Base-by-base conservation (phyloP, 1,140 invertebrate species). In the Gonioctena quinquepunctata region DNA sequence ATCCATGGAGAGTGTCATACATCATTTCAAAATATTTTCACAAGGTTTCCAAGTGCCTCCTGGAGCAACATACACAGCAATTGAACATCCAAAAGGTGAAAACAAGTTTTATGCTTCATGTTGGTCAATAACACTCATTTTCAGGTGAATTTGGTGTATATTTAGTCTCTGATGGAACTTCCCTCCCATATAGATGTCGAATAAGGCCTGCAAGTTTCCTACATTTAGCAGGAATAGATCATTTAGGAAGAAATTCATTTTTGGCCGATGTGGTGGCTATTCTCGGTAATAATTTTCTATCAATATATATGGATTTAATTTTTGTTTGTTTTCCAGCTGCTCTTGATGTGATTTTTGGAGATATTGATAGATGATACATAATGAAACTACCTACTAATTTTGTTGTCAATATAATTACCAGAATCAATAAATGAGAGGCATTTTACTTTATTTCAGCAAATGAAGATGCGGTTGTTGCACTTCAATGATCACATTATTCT, bases 1-100 rank as follows among this genome's bases (percentile, higher is more conserved):
- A 19, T 93, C 91, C 6, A 96, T 96, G 94, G 94, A 96, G 83
- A 88, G 93, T 13, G 80, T 96, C 13, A 96, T 96, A 76, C 93
- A 96, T 83, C 94, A 96, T 77, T 96, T 96, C 78, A 96, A 95
- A 83, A 84, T 93, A 66, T 95, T 89, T 76, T 89, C 91, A 6
- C 91, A 94, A 83, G 94, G 94, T 5, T 93, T 90, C 77, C 84
- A 87, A 60, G 94, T 96, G 7, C 94, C 94, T 0, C 92, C 94
- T 16, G 94, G 94, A 3, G 82, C 87, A 1, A 94, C 93, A 0
- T 96, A 96, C 77, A 92, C 90, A 0, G 87, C 90, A 13, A 88
- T 91, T 2, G 94, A 96, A 81, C 89, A 89, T 27, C 94, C 94
- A 5, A 96, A 95, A 82, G 89, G 76, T 77, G 64, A 26, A 21